Conservation (phyloP, 2,888 invertebrate genomes). For the Leucophenga maculata region DNA sequence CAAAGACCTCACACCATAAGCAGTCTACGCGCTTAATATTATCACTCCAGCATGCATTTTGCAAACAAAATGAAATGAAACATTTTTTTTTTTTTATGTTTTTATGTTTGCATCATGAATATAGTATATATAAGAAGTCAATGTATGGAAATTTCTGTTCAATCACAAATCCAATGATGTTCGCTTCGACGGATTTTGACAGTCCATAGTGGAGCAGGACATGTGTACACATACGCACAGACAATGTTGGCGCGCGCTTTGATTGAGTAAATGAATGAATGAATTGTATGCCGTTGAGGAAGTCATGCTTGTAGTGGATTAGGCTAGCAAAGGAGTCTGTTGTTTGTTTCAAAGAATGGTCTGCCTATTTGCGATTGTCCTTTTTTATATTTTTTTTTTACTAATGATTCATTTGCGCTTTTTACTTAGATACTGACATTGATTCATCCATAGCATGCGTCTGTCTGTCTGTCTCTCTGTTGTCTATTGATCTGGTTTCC, state of each 20-base stretch:
- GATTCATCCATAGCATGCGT: slow-evolving; percentile 24
- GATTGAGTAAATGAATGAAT: slow-evolving; percentile 7
- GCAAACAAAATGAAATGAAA: slow-evolving; percentile 2
- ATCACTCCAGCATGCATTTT: slow-evolving; percentile 26
- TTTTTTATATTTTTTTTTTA: slow-evolving; percentile 21
- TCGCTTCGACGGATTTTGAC: slow-evolving; percentile 70
- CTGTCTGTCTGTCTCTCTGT: slow-evolving; percentile 1
- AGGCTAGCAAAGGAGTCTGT: slow-evolving; percentile 36
- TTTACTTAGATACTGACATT: background rate
- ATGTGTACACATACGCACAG: slow-evolving; percentile 2
- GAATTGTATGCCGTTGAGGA: background rate
- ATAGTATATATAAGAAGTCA: slow-evolving; percentile 39
- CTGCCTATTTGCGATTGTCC: slow-evolving; percentile 27
- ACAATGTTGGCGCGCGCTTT: background rate
- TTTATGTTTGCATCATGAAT: slow-evolving; percentile 36
- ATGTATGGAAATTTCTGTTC: slow-evolving; percentile 67
- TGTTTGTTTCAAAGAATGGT: slow-evolving; percentile 56
- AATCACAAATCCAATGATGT: slow-evolving; percentile 70
- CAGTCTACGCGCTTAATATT: slow-evolving; percentile 11
- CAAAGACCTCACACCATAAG: slow-evolving; percentile 38
- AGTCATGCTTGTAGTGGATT: background rate
- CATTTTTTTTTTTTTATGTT: background rate
- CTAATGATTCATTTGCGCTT: slow-evolving; percentile 26
- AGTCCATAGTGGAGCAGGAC: slow-evolving; percentile 49
- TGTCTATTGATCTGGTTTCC: slow-evolving; percentile 40